Conservation (phyloP, 2,113 vertebrate species). For the Syngnathus scovelli region DNA sequence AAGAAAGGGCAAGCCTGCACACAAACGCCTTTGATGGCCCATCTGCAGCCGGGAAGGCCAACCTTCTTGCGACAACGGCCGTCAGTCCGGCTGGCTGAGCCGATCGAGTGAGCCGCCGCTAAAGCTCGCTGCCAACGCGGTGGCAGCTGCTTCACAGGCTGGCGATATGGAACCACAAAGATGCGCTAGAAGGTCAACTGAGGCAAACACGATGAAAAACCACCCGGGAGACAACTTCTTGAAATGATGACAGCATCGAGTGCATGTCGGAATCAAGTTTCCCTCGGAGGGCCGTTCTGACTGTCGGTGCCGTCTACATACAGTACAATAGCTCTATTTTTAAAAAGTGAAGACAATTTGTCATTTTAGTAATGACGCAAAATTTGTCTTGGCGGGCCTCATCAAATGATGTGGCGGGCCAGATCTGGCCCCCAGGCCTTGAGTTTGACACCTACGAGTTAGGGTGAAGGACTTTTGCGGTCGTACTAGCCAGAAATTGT, state of each 20-base stretch:
- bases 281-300: no score
- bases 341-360: no score
- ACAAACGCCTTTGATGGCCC: conserved; percentile 29
- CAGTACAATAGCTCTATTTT: no score
- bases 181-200: not conserved
- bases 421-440: no score
- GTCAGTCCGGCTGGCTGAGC: conserved; percentile 3
- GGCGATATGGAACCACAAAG: not conserved
- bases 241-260: not conserved
- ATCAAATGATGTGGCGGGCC: no score
- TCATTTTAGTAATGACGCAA: no score
- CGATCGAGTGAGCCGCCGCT: conserved; percentile 12
- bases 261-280: no score
- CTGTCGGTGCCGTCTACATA: no score
- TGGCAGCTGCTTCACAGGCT: not conserved
- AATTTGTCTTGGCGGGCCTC: no score
- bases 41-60: conserved; percentile 29
- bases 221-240: no score
- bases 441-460: not conserved
- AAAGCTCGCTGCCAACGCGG: not conserved
- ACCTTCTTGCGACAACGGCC: conserved; percentile 18
- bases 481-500: no score
- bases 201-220: not conserved
- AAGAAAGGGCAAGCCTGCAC: conserved; percentile 57
- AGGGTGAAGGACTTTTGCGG: not conserved